Conservation (phyloP, 2,113 vertebrate species). For the Glareola pratincola region DNA sequence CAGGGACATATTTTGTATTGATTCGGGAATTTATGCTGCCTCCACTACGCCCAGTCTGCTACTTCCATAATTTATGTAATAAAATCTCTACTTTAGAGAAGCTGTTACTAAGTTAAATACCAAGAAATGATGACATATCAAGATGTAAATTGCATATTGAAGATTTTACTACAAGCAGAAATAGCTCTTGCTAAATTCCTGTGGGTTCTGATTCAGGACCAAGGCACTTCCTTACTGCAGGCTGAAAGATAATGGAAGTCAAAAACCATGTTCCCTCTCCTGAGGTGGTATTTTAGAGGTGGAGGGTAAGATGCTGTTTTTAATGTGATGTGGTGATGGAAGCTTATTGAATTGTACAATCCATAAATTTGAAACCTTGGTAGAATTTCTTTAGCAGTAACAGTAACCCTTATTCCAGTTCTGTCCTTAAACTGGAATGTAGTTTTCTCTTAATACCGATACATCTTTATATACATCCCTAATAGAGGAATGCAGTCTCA, state of each 20-base stretch:
- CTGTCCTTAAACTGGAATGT: background rate
- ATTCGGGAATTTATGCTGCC: conserved; percentile 47
- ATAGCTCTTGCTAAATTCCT: conserved; percentile 45
- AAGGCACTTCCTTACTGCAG: conserved; percentile 26
- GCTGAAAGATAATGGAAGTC: conserved; percentile 21
- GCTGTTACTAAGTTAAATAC: conserved; percentile 59
- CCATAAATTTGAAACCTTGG: background rate
- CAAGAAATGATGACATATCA: conserved; percentile 56
- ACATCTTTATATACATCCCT: background rate
- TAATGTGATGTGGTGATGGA: background rate
- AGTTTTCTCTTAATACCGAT: background rate
- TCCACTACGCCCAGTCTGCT: background rate
- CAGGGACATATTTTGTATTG: conserved; percentile 40
- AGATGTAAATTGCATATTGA: conserved; percentile 57
- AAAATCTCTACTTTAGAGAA: conserved; percentile 41
- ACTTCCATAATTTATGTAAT: conserved; percentile 56
- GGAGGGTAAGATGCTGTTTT: background rate
- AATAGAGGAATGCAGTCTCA: background rate
- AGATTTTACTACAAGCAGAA: conserved; percentile 57
- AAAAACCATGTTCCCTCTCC: background rate
- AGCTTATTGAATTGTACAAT: background rate
- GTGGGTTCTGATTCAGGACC: conserved; percentile 44
- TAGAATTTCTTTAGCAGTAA: background rate
- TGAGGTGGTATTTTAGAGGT: background rate
- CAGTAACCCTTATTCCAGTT: background rate